Evolutionary conservation across 30 jellyfish, hydroid and myxozoan species (phyloP).

Genomic region (Aurelia sp.): DNA sequence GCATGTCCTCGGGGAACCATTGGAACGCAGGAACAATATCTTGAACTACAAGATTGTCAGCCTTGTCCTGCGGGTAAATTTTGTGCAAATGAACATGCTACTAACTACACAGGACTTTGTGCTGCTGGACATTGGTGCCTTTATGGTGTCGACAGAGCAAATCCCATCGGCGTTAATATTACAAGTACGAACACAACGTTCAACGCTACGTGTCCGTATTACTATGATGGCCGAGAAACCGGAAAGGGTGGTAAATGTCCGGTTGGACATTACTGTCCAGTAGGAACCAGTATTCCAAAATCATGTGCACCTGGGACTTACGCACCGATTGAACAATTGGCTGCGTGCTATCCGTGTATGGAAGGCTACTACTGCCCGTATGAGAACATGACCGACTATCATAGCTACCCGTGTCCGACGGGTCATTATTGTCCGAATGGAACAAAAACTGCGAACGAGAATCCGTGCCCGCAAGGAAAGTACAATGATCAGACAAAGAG

Average conservation of each 20-base stretch:
- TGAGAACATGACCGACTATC: constrained; percentile 82
- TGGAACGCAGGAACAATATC: constrained; percentile 78
- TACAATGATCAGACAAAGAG: constrained; percentile 70
- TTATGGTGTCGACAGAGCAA: constrained; percentile 93
- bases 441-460: constrained; percentile 67
- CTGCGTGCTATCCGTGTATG: constrained; percentile 88
- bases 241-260: constrained; percentile 98
- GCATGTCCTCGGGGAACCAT: constrained; percentile 99
- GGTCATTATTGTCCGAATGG: constrained; percentile 99
- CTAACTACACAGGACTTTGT: constrained; percentile 88
- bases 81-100: constrained; percentile 70
- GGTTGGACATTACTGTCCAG: constrained; percentile 90
- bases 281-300: constrained; percentile 78
- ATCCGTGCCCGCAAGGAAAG: constrained; percentile 91
- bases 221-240: constrained; percentile 89
- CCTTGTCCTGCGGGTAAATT: constrained; percentile 99
- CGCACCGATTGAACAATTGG: constrained; percentile 76
- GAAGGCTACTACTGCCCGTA: constrained; percentile 95
- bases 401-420: constrained; percentile 82
- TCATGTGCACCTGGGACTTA: constrained; percentile 93
- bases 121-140: constrained; percentile 93
- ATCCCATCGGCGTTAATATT: constrained; percentile 81
- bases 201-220: constrained; percentile 81
- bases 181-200: constrained; percentile 42
- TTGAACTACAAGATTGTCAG: constrained; percentile 78